These are phyloP conservation scores for Xylocopa sonorina DNA, from an alignment of 1,140 invertebrate species.

Conservation along the genomic window DNA sequence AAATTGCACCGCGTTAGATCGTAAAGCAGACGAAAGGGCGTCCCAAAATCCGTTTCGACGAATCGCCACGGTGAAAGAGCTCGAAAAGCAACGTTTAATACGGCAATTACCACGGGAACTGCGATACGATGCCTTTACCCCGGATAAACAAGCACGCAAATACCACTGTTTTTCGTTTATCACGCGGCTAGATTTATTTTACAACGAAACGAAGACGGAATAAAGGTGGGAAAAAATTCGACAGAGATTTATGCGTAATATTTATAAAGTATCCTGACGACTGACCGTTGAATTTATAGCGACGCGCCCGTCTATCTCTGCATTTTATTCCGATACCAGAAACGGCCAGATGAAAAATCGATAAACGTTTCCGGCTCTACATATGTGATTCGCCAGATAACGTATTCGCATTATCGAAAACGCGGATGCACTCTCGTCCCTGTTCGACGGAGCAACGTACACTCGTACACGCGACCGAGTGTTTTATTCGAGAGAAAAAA, in stretches of 20 bases:
- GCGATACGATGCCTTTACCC: not conserved
- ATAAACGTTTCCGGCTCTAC: slow-evolving; percentile 33
- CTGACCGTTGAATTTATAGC: not conserved
- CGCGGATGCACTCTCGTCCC: not conserved
- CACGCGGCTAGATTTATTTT: not conserved
- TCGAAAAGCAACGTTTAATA: not conserved
- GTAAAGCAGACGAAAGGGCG: not conserved
- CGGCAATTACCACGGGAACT: not conserved
- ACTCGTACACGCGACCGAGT: not conserved
- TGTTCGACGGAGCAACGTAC: not conserved
- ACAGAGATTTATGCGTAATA: not conserved
- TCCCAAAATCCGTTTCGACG: not conserved
- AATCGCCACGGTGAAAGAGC: not conserved
- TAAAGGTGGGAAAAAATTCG: not conserved
- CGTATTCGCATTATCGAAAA: slow-evolving; percentile 26
- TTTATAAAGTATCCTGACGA: not conserved
- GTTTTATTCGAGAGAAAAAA: not conserved
- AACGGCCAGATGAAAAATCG: slow-evolving; percentile 32
- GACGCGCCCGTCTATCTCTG: not conserved
- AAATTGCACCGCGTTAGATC: not conserved
- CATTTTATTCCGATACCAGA: slow-evolving; percentile 26
- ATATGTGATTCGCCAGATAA: slow-evolving; percentile 18
- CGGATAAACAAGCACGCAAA: not conserved
- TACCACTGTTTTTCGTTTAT: not conserved
- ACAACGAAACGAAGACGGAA: not conserved